Conservation (phyloP, 2,888 invertebrate genomes). For the Volucella inflata region DNA sequence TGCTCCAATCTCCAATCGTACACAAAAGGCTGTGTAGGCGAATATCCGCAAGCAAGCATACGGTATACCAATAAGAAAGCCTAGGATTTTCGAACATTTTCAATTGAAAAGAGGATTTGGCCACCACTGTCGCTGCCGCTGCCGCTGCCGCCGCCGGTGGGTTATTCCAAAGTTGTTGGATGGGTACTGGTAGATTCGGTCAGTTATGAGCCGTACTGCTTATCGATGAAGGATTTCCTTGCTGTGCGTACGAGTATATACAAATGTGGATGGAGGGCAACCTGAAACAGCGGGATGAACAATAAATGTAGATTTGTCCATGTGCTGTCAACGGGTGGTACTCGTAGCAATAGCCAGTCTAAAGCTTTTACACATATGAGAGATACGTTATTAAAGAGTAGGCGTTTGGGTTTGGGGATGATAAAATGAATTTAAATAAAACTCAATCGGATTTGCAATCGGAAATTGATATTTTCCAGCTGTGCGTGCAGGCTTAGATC, state of each 20-base stretch:
- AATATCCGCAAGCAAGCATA: background rate
- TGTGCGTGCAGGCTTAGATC: constrained; percentile 51
- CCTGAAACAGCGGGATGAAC: constrained; percentile 24
- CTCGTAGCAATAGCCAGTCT: constrained; percentile 28
- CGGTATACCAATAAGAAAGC: background rate
- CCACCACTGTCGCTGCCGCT: too few species aligned
- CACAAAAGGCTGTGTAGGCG: constrained; percentile 9
- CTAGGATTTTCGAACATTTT: constrained; percentile 58
- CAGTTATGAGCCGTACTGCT: constrained; percentile 60
- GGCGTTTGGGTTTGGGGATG: constrained; percentile 34
- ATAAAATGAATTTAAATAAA: constrained; percentile 70
- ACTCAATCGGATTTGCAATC: constrained; percentile 73
- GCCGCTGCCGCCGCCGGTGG: background rate
- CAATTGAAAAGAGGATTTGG: constrained; percentile 59
- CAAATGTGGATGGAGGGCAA: too few species aligned
- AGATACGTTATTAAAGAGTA: constrained; percentile 31
- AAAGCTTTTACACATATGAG: background rate
- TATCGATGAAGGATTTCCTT: constrained; percentile 62
- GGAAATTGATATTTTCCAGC: constrained; percentile 74
- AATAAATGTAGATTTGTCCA: constrained; percentile 47
- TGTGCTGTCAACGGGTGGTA: constrained; percentile 65
- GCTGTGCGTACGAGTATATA: background rate
- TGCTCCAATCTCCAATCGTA: constrained; percentile 34
- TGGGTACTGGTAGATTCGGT: background rate
- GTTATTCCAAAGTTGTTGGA: background rate